These are phyloP conservation scores for Chromobotia macracanthus DNA, from an alignment of 2,797 vertebrate genomes.

Conservation along the genomic window DNA sequence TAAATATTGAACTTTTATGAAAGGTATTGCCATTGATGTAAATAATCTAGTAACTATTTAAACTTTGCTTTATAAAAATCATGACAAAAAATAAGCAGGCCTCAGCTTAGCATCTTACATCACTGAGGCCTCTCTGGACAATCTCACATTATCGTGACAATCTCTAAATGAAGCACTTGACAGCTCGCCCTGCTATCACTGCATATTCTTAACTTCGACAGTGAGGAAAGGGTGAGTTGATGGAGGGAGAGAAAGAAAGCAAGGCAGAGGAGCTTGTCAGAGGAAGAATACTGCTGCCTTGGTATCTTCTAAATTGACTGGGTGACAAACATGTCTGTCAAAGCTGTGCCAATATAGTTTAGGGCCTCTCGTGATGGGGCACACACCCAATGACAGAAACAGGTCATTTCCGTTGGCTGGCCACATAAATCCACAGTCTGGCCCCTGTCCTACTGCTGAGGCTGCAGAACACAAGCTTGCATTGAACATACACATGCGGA, in stretches of 20 bases:
- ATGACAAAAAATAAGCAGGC: slow-evolving; percentile 66
- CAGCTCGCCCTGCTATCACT: slow-evolving; percentile 47
- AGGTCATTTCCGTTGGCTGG: slow-evolving; percentile 80
- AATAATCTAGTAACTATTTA: slow-evolving; percentile 25
- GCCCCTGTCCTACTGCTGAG: slow-evolving; percentile 83
- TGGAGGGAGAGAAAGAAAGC: slow-evolving; percentile 41
- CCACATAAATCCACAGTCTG: slow-evolving; percentile 84
- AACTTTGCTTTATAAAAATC: neutral
- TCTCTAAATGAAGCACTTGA: slow-evolving; percentile 55
- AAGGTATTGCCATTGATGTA: neutral
- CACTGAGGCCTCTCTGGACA: slow-evolving; percentile 35
- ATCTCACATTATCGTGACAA: slow-evolving; percentile 45
- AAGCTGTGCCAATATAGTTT: slow-evolving; percentile 84
- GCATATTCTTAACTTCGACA: slow-evolving; percentile 51
- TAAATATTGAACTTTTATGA: slow-evolving; percentile 4
- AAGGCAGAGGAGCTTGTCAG: slow-evolving; percentile 70
- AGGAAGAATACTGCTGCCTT: slow-evolving; percentile 78
- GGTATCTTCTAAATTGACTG: slow-evolving; percentile 83
- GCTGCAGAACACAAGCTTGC: slow-evolving; percentile 75
- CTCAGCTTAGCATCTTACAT: slow-evolving; percentile 15
- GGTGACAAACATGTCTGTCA: slow-evolving; percentile 87
- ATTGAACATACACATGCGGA: slow-evolving; percentile 9
- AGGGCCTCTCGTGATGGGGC: slow-evolving; percentile 83
- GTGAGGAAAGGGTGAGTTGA: slow-evolving; percentile 43
- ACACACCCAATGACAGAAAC: slow-evolving; percentile 85